Evolutionary conservation across 2,888 invertebrate species (phyloP).

Genomic region (Sarcophaga variegata): DNA sequence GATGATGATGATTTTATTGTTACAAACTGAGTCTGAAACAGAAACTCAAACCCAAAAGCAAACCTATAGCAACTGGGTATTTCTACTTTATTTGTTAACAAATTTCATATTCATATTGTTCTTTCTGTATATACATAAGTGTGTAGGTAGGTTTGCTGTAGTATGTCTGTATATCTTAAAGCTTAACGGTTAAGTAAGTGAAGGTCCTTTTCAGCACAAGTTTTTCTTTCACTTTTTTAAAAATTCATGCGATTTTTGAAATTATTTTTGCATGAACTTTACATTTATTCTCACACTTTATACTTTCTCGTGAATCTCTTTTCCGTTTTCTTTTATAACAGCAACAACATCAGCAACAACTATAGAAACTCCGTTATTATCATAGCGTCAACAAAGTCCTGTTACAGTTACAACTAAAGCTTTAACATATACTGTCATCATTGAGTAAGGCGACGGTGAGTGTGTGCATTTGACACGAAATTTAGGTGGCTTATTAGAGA

Average conservation of each 20-base stretch:
- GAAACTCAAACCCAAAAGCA: conserved; percentile 14
- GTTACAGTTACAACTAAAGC: neutral
- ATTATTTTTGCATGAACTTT: conserved; percentile 52
- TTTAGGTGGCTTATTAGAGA: neutral
- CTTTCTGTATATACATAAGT: neutral
- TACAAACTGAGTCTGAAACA: neutral
- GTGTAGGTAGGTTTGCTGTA: too few relatives aligned
- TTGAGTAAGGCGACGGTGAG: neutral
- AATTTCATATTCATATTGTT: neutral
- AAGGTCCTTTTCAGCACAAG: conserved; percentile 43
- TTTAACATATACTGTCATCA: neutral
- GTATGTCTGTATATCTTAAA: conserved; percentile 7
- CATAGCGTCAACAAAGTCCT: conserved; percentile 16
- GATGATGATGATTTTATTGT: conserved; percentile 23
- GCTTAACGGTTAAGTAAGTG: conserved; percentile 38
- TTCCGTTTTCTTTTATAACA: conserved; percentile 4
- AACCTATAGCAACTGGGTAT: neutral
- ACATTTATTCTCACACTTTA: conserved; percentile 26
- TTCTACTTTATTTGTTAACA: conserved; percentile 17
- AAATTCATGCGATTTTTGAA: conserved; percentile 61
- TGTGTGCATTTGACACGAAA: neutral
- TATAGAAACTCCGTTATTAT: conserved; percentile 32
- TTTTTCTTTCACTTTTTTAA: conserved; percentile 43
- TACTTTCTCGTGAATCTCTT: neutral
- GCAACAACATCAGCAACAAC: neutral